phyloP scores from a whole-genome alignment of 1,140 invertebrate genomes.

The Cataglyphis hispanica region DNA sequence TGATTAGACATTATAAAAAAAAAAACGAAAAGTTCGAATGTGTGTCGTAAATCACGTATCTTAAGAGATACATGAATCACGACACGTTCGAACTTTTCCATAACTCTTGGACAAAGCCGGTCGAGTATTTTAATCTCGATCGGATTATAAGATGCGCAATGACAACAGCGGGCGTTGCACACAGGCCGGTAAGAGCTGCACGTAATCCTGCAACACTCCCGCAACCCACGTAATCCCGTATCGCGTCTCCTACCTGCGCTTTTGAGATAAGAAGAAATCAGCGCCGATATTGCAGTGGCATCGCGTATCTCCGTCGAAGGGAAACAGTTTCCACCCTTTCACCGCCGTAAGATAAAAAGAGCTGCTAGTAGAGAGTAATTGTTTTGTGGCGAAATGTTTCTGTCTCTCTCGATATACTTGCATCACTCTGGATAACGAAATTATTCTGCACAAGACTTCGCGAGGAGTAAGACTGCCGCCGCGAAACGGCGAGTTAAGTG shows the following conservation, averaged over 20 bases:
- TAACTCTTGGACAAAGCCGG: background rate
- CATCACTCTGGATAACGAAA: slow-evolving; percentile 24
- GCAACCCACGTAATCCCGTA: slow-evolving; percentile 60
- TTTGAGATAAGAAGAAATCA: slow-evolving; percentile 71
- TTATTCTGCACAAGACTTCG: background rate
- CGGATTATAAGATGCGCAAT: slow-evolving; percentile 35
- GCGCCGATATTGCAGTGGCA: slow-evolving; percentile 67
- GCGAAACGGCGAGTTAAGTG: too few relatives aligned
- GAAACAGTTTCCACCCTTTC: slow-evolving; percentile 36
- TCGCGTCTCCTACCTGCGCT: slow-evolving; percentile 55
- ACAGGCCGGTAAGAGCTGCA: slow-evolving; percentile 26
- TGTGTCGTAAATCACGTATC: background rate
- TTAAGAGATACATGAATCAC: background rate
- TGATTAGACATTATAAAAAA: too few relatives aligned
- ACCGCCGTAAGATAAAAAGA: background rate
- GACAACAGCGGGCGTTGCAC: slow-evolving; percentile 41
- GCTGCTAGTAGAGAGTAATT: slow-evolving; percentile 7
- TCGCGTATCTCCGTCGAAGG: slow-evolving; percentile 55
- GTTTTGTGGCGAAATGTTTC: slow-evolving; percentile 41
- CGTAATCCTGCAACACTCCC: slow-evolving; percentile 67
- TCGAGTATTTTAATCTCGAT: slow-evolving; percentile 29
- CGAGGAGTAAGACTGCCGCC: too few relatives aligned
- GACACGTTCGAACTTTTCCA: background rate
- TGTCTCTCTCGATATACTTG: slow-evolving; percentile 37
- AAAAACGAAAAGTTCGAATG: too few relatives aligned